Base-by-base conservation (phyloP, 2,113 vertebrate species). In the Pycnonotus jocosus region DNA sequence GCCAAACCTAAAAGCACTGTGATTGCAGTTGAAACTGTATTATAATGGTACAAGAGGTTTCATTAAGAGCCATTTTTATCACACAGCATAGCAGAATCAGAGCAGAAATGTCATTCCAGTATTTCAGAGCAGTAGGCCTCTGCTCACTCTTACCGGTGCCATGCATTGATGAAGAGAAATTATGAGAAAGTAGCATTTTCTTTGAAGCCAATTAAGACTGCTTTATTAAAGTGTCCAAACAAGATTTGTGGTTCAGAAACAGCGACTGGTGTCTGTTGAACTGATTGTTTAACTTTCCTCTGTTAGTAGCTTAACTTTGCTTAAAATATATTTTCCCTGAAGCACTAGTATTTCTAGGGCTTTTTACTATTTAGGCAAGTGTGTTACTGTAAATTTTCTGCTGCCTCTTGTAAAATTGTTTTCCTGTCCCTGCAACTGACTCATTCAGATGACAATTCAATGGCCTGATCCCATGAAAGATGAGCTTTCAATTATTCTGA, bases 21-120 rank as follows among this genome's bases (percentile, higher is more conserved):
- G 91, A 72, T 91, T 95, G 92, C 89, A 68, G 71, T 30, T 65
- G 65, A 54, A 83, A 51, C 50, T 76, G 23, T 38, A 4, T 58
- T 90, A 20, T 66, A 66, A 54, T 73, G 73, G 54, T 54, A 85
- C 78, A 80, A 40, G 73, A 78, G 70, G 50, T 87, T 95, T 95
- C 91, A 91, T 89, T 87, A 87, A 47, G 87, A 85, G 58, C 78
- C 15, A 73, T 91, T 92, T 91, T 82, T 58, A 48, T 79, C 23
- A 10, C 28, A 18, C n/a, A 57, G 57, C 10, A 2, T 18, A 16
- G 56, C 81, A 82, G 91, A 92, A 47, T 90, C 38, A 74, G 64
- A 81, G 85, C 51, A 81, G 48, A 83, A 78, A 69, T 83, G 45
- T 44, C 53, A 53, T 44, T 85, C 31, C 44, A 7, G 64, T 47